A percentile compares a stretch with the other conserved stretches of the same genome.
Conservation (phyloP, 2,888 invertebrate genomes). For the Neoascia interrupta region DNA sequence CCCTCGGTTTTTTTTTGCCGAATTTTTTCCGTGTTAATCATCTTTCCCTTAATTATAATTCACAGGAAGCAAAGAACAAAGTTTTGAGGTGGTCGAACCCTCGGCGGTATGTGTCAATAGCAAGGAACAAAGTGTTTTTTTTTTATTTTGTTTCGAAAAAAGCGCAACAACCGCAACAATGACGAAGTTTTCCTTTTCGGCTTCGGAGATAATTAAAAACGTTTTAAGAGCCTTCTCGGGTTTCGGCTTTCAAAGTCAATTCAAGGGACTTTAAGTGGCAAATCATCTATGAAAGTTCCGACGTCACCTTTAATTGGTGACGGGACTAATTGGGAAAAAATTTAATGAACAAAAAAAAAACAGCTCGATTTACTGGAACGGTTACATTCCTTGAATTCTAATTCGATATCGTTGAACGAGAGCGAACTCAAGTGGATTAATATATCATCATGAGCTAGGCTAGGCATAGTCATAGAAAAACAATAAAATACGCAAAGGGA, state of each 20-base stretch:
- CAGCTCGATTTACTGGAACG: slow-evolving; percentile 42
- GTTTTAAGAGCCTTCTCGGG: slow-evolving; percentile 66
- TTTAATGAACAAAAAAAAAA: slow-evolving; percentile 48
- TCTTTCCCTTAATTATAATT: slow-evolving; percentile 68
- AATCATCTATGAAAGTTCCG: slow-evolving; percentile 67
- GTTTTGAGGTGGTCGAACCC: slow-evolving; percentile 63
- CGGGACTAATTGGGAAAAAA: slow-evolving; percentile 65
- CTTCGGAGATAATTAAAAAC: slow-evolving; percentile 61
- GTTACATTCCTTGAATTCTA: slow-evolving; percentile 64
- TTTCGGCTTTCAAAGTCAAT: slow-evolving; percentile 53
- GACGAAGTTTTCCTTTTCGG: slow-evolving; percentile 40
- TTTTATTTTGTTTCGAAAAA: too few species aligned
- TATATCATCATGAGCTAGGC: slow-evolving; percentile 53
- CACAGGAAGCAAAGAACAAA: slow-evolving; percentile 44
- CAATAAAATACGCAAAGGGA: slow-evolving; percentile 46
- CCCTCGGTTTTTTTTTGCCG: slow-evolving; percentile 45
- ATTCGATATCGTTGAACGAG: slow-evolving; percentile 34
- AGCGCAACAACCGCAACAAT: slow-evolving; percentile 67
- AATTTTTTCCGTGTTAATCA: slow-evolving; percentile 52
- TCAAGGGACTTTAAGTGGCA: slow-evolving; percentile 66
- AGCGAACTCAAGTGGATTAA: slow-evolving; percentile 51
- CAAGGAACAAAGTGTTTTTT: slow-evolving; percentile 44
- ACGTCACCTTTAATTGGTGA: slow-evolving; percentile 69
- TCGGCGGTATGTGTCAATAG: slow-evolving; percentile 65
- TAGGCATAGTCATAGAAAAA: slow-evolving; percentile 57